Evolutionary conservation across 2,888 invertebrate species (phyloP).

Genomic region (Ophion ventricosus): DNA sequence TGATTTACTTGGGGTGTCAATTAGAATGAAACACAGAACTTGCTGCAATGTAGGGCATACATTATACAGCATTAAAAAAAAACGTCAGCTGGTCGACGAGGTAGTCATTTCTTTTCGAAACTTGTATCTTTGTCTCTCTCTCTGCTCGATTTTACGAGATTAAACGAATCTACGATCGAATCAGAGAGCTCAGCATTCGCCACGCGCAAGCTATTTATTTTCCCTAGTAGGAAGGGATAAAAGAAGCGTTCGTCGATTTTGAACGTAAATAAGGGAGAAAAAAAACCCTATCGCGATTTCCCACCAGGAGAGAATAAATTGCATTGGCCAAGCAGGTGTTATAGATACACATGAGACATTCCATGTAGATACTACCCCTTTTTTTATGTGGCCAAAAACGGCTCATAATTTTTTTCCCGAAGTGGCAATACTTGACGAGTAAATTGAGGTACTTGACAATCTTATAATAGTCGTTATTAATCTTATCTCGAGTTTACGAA

Average conservation of each 20-base stretch:
- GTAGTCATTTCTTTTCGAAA: conserved; percentile 47
- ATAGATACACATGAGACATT: conserved; percentile 37
- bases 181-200: conserved; percentile 35
- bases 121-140: conserved; percentile 1
- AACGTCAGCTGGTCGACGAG: conserved; percentile 35
- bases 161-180: conserved; percentile 36
- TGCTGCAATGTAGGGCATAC: not conserved
- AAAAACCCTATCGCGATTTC: conserved; percentile 43
- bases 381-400: conserved; percentile 20
- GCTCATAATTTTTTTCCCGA: conserved; percentile 16
- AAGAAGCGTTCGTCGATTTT: conserved; percentile 55
- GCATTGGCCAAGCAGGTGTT: conserved; percentile 37
- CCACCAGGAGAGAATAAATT: conserved; percentile 48
- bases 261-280: conserved; percentile 30
- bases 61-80: conserved; percentile 40
- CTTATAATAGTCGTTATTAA: not conserved
- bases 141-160: conserved; percentile 34
- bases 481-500: not conserved
- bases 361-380: conserved; percentile 4
- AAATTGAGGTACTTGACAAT: not conserved
- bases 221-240: conserved; percentile 28
- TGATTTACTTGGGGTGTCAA: not conserved
- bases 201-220: conserved; percentile 52
- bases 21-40: not conserved
- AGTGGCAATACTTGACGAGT: conserved; percentile 19